Conservation (phyloP, 2,797 vertebrate genomes). For the Ambastaia sidthimunki region DNA sequence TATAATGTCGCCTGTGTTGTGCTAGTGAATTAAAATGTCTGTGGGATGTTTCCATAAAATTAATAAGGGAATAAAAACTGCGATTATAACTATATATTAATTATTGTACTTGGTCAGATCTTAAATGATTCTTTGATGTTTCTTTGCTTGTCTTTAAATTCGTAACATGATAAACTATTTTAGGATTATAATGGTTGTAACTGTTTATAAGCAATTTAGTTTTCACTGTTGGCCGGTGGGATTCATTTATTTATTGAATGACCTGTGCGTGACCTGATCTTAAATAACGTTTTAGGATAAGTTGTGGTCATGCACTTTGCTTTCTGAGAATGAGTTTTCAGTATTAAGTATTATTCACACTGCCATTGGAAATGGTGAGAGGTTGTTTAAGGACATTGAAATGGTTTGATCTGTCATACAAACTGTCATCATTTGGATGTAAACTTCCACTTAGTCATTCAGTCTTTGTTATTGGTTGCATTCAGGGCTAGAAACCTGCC, state of each 20-base stretch:
- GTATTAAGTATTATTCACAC: neutral
- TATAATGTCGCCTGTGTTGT: constrained; percentile 17
- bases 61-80: neutral
- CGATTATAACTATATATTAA: neutral
- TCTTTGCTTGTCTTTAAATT: neutral
- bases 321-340: constrained; percentile 11
- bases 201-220: neutral
- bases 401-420: constrained; percentile 6
- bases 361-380: neutral
- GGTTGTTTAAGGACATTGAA: constrained; percentile 9
- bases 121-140: neutral
- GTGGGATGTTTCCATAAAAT: neutral
- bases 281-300: neutral
- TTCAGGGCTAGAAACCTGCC: neutral
- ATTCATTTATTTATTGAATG: neutral
- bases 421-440: constrained; percentile 2
- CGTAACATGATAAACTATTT: neutral
- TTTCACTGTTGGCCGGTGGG: neutral
- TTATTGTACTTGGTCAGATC: neutral
- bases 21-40: neutral
- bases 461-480: neutral
- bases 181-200: neutral
- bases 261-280: neutral
- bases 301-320: neutral
- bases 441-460: constrained; percentile 6